Evolutionary conservation across 2,888 invertebrate genomes (phyloP).

Genomic region (Apamea monoglypha): DNA sequence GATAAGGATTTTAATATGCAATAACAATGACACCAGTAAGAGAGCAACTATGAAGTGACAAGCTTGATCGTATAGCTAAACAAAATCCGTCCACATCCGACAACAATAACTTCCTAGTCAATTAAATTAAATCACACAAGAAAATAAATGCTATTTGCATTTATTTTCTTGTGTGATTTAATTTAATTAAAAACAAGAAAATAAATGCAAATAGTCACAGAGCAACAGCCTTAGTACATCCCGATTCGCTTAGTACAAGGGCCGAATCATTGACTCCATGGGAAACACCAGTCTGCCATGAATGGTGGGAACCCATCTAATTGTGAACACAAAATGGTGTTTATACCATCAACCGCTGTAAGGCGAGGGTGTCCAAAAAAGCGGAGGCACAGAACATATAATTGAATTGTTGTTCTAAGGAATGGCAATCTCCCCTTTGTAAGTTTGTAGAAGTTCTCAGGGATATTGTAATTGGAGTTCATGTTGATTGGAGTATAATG

Average conservation of each 20-base stretch:
- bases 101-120: conserved; percentile 4
- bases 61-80: neutral
- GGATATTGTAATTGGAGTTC: conserved; percentile 45
- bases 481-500: neutral
- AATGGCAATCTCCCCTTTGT: conserved; percentile 41
- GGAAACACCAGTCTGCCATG: conserved; percentile 66
- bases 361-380: conserved; percentile 49
- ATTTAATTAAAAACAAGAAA: too few species aligned
- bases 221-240: conserved; percentile 30
- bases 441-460: conserved; percentile 49
- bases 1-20: neutral
- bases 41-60: neutral
- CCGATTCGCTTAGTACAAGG: conserved; percentile 41
- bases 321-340: conserved; percentile 65
- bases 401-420: conserved; percentile 47
- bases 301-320: conserved; percentile 73
- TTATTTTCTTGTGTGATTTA: too few species aligned
- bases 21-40: neutral
- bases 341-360: conserved; percentile 48
- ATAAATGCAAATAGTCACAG: conserved; percentile 33
- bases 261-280: conserved; percentile 71
- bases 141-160: conserved; percentile 28
- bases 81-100: neutral
- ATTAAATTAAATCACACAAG: conserved; percentile 27
- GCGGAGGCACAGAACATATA: conserved; percentile 31